phyloP scores from a whole-genome alignment of 2,888 invertebrate species.

The Adelognathus sp. region DNA sequence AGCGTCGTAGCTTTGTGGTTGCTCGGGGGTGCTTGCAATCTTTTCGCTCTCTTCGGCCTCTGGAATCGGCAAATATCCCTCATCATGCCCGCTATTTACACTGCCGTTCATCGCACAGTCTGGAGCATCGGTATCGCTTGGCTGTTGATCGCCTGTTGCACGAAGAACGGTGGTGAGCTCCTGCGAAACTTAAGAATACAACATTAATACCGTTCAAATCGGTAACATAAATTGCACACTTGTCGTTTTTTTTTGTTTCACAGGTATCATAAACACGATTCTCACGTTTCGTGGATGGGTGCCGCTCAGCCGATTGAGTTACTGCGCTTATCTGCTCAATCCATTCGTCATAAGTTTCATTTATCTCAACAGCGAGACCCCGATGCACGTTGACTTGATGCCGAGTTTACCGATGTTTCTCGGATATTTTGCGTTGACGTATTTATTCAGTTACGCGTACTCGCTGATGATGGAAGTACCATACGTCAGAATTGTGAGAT shows the following conservation, averaged over 20 bases:
- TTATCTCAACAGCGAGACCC: constrained; percentile 75
- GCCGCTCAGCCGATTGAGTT: constrained; percentile 83
- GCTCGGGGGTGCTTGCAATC: constrained; percentile 78
- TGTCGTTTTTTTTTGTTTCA: constrained; percentile 58
- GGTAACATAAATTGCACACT: too few species aligned
- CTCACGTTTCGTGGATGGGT: constrained; percentile 76
- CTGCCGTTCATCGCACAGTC: constrained; percentile 82
- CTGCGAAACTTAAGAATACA: too few species aligned
- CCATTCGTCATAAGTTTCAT: constrained; percentile 83
- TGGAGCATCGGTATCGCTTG: too few species aligned
- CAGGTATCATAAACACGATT: constrained; percentile 80
- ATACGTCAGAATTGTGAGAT: constrained; percentile 76
- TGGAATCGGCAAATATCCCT: constrained; percentile 80
- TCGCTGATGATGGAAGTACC: constrained; percentile 80
- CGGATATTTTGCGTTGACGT: constrained; percentile 74
- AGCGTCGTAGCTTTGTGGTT: constrained; percentile 76
- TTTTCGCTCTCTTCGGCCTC: constrained; percentile 80
- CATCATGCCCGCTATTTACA: constrained; percentile 81
- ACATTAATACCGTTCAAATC: too few species aligned
- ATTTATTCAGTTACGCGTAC: constrained; percentile 75
- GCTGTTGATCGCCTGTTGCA: too few species aligned
- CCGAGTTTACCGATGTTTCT: constrained; percentile 69
- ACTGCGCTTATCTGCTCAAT: constrained; percentile 84
- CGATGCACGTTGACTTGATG: constrained; percentile 74
- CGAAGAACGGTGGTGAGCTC: constrained; percentile 82